Percentiles rank a stretch among this genome's conserved stretches.
phyloP scores from a whole-genome alignment of 2,113 vertebrate genomes.

The Heterocephalus glaber region DNA sequence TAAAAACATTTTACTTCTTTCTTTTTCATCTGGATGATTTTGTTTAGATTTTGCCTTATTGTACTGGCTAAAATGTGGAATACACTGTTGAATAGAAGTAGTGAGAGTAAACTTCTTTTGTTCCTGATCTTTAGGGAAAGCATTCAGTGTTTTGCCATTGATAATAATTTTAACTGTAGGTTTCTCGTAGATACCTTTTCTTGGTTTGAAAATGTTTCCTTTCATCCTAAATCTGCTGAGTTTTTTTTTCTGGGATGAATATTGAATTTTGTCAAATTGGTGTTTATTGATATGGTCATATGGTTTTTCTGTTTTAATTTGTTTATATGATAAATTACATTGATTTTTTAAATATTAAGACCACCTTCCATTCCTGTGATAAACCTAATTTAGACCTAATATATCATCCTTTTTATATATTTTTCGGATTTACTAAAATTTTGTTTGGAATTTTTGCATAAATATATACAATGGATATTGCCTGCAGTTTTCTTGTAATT shows the following conservation, averaged over 20 bases:
- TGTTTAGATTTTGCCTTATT: not conserved
- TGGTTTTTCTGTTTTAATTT: not conserved
- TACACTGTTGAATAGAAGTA: not conserved
- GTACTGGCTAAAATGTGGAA: not conserved
- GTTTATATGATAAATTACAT: not conserved
- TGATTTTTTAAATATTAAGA: conserved; percentile 1
- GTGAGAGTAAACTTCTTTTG: not conserved
- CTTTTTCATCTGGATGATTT: not conserved
- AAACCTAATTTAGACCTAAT: not conserved
- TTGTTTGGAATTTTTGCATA: not conserved
- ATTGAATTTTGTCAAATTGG: not conserved
- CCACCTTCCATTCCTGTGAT: not conserved
- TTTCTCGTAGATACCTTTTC: not conserved
- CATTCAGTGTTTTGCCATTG: not conserved
- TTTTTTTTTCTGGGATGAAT: not conserved
- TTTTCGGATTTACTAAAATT: not conserved
- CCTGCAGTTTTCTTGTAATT: not conserved
- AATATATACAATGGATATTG: not conserved
- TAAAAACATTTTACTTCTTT: conserved; percentile 7
- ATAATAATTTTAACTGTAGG: not conserved
- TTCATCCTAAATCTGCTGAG: not conserved
- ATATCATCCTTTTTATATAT: not conserved
- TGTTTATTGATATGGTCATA: not conserved
- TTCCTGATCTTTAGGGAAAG: not conserved
- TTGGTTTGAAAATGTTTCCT: not conserved